Evolutionary conservation across 2,797 vertebrate genomes (phyloP).

Genomic region (Heliangelus exortis): DNA sequence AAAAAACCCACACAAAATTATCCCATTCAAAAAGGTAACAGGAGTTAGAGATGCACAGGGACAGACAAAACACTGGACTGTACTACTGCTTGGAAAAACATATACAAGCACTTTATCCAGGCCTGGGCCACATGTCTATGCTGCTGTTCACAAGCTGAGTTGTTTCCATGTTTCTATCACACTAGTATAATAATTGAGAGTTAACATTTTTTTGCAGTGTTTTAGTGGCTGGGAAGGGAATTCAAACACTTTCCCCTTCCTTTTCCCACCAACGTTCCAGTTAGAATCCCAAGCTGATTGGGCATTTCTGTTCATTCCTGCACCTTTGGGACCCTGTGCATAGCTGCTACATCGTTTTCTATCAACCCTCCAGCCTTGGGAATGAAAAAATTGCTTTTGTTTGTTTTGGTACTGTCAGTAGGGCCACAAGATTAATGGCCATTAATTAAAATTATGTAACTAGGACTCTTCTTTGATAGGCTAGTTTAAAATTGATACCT

Average conservation of each 20-base stretch:
- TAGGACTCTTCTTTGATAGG: not conserved
- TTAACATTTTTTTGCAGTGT: not conserved
- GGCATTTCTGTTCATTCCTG: slow-evolving; percentile 2
- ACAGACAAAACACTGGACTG: not conserved
- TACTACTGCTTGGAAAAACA: not conserved
- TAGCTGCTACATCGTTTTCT: not conserved
- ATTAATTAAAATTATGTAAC: slow-evolving; percentile 26
- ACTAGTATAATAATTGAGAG: not conserved
- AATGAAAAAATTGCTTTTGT: not conserved
- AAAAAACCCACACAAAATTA: rapidly evolving
- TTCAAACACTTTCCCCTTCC: slow-evolving; percentile 23
- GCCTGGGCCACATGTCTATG: not conserved
- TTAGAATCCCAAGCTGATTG: not conserved
- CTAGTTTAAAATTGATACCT: slow-evolving; percentile 13
- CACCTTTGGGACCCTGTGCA: not conserved
- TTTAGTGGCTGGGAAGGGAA: slow-evolving; percentile 35
- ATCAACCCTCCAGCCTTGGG: not conserved
- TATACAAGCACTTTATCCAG: not conserved
- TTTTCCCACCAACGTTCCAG: not conserved
- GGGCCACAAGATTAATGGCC: not conserved
- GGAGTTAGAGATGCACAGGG: not conserved
- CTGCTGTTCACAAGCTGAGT: not conserved
- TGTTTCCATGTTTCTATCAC: not conserved
- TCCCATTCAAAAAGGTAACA: not conserved
- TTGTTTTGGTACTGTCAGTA: slow-evolving; percentile 24